These are phyloP conservation scores for Hemiscyllium ocellatum DNA, from an alignment of 2,113 vertebrate species.

Conservation along the genomic window DNA sequence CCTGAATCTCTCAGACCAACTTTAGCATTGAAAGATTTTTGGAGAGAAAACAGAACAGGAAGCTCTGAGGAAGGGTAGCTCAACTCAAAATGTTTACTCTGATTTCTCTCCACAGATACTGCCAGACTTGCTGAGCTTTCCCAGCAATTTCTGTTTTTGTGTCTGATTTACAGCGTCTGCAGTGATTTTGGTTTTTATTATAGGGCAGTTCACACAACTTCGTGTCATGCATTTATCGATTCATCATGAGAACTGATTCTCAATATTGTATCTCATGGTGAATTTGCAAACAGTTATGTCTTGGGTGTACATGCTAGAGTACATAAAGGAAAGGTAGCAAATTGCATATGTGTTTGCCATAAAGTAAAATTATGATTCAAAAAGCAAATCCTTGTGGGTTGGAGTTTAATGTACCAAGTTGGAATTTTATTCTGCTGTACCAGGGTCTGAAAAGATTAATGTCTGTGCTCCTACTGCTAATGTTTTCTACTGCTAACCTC, in stretches of 20 bases:
- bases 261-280: background rate
- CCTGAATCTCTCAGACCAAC: background rate
- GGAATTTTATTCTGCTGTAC: background rate
- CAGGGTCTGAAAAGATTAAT: background rate
- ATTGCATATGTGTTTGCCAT: background rate
- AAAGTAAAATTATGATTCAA: background rate
- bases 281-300: background rate
- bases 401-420: background rate
- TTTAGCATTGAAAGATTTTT: background rate
- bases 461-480: background rate
- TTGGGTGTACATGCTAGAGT: background rate
- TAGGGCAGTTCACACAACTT: background rate
- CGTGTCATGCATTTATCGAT: background rate
- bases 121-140: too few species aligned
- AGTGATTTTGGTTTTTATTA: background rate
- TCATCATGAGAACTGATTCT: background rate
- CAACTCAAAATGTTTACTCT: too few species aligned
- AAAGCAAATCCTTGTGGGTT: background rate
- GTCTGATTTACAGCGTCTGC: too few species aligned
- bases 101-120: too few species aligned
- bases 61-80: too few species aligned
- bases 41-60: too few species aligned
- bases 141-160: too few species aligned
- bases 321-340: background rate
- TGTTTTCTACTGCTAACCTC: background rate